Evolutionary conservation across 2,797 vertebrate genomes (phyloP).

Genomic region (Carduelis carduelis): DNA sequence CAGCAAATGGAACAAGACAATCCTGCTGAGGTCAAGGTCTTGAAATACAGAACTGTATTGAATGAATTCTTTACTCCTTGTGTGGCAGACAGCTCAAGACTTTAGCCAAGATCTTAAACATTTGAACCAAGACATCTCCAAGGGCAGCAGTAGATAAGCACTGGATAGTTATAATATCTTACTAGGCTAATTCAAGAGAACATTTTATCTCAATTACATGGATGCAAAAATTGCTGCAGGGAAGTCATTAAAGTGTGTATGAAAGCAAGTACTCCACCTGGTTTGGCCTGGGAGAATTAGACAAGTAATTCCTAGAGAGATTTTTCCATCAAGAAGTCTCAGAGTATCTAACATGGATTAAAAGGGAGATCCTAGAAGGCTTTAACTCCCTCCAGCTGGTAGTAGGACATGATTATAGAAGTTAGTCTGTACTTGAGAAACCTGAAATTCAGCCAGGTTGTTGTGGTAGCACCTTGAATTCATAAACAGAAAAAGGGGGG

Average conservation of each 20-base stretch:
- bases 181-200: not conserved
- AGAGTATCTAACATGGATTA: not conserved
- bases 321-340: not conserved
- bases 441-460: not conserved
- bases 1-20: not conserved
- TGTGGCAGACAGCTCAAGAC: not conserved
- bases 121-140: not conserved
- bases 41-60: not conserved
- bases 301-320: not conserved
- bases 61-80: not conserved
- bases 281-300: not conserved
- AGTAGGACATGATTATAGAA: not conserved
- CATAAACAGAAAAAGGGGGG: fast-evolving
- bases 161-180: not conserved
- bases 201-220: not conserved
- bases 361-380: not conserved
- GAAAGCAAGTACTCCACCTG: not conserved
- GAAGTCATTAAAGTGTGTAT: not conserved
- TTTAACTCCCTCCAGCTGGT: not conserved
- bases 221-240: not conserved
- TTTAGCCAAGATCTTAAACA: not conserved
- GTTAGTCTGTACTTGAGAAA: fast-evolving
- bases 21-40: not conserved
- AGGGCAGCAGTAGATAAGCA: not conserved
- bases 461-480: not conserved